Percentiles rank a stretch among this genome's conserved stretches.
These are phyloP conservation scores for Saccostrea echinata DNA, from an alignment of 1,140 invertebrate species.

Conservation along the genomic window DNA sequence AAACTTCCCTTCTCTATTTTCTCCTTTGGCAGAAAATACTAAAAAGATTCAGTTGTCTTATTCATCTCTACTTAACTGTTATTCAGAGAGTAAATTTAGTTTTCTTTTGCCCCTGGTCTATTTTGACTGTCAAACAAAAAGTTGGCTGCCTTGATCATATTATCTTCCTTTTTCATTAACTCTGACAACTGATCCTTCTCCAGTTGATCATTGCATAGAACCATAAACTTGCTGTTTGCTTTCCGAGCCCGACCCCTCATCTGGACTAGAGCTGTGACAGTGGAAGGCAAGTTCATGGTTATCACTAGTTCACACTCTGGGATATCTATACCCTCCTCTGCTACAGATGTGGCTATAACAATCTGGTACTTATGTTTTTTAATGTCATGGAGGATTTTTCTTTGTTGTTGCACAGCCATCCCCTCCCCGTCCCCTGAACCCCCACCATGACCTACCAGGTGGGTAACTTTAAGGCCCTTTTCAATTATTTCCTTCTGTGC, in stretches of 20 bases:
- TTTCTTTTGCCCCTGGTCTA: not conserved
- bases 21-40: not conserved
- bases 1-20: not conserved
- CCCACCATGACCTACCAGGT: conserved; percentile 72
- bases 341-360: conserved; percentile 76
- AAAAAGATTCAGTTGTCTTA: too few relatives aligned
- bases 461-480: conserved; percentile 59
- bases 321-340: conserved; percentile 77
- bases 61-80: not conserved
- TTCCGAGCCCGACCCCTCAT: conserved; percentile 76
- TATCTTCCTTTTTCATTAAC: conserved; percentile 68
- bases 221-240: conserved; percentile 74
- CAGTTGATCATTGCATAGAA: conserved; percentile 69
- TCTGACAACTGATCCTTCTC: conserved; percentile 69
- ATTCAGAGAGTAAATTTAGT: not conserved
- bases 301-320: conserved; percentile 76
- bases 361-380: conserved; percentile 67
- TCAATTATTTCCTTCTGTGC: conserved; percentile 52
- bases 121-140: conserved; percentile 35
- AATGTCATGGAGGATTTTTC: conserved; percentile 68
- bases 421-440: conserved; percentile 62
- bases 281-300: conserved; percentile 74
- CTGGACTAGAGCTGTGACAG: conserved; percentile 74
- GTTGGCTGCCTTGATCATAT: conserved; percentile 71
- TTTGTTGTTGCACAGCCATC: conserved; percentile 73